Evolutionary conservation across 1,140 invertebrate species (phyloP).

Genomic region (Drosophila malerkotliana): DNA sequence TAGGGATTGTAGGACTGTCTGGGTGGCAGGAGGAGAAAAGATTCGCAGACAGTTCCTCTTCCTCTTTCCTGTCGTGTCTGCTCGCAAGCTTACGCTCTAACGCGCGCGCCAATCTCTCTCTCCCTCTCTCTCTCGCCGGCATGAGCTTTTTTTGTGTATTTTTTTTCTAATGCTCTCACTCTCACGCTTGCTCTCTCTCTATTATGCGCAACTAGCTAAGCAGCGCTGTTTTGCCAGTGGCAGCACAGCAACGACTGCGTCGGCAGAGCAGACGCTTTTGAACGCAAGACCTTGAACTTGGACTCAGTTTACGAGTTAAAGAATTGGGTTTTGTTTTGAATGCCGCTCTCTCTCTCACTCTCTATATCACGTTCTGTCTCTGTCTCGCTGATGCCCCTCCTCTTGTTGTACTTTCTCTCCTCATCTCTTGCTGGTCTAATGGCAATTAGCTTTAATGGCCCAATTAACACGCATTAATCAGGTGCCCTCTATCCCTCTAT

Average conservation of each 20-base stretch:
- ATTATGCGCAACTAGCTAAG: constrained; percentile 60
- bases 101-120: constrained; percentile 27
- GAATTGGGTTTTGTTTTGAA: constrained; percentile 81
- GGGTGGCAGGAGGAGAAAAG: constrained; percentile 10
- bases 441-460: constrained; percentile 45
- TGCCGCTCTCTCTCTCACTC: constrained; percentile 44
- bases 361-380: neutral
- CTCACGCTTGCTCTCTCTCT: constrained; percentile 35
- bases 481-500: constrained; percentile 7
- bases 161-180: constrained; percentile 15
- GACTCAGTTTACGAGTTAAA: constrained; percentile 77
- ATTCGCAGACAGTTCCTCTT: constrained; percentile 12
- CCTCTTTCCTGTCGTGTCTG: constrained; percentile 43
- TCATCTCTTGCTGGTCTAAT: constrained; percentile 9
- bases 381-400: neutral
- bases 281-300: constrained; percentile 82
- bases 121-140: constrained; percentile 5
- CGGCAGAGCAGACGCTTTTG: constrained; percentile 54
- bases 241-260: constrained; percentile 1
- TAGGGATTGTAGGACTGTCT: constrained; percentile 1
- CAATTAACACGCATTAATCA: constrained; percentile 54
- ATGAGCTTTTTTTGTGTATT: neutral
- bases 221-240: constrained; percentile 12
- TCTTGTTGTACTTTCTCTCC: constrained; percentile 6
- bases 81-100: constrained; percentile 42